These are phyloP conservation scores for Dicrurus megarhynchus DNA, from an alignment of 2,113 vertebrate genomes.

Conservation along the genomic window DNA sequence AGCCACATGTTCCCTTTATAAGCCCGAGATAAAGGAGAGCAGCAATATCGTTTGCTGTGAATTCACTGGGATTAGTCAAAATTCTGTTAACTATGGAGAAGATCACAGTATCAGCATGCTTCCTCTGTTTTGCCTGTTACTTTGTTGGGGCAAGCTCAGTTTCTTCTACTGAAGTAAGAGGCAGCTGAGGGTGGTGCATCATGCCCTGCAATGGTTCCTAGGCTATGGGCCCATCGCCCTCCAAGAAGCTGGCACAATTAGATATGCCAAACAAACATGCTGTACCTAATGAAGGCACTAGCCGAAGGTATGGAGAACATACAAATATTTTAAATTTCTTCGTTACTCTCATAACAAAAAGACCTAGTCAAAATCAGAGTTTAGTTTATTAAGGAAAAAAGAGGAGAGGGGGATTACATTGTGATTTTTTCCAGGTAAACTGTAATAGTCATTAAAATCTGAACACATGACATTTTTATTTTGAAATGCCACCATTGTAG, in stretches of 20 bases:
- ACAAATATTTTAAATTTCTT: background rate
- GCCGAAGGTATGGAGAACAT: background rate
- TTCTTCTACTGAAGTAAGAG: background rate
- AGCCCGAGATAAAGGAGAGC: constrained; percentile 41
- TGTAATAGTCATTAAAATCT: background rate
- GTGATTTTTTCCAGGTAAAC: background rate
- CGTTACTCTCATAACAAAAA: background rate
- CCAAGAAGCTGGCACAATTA: background rate
- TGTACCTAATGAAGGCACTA: background rate
- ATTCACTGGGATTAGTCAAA: background rate
- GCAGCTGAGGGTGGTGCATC: background rate
- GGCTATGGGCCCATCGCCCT: background rate
- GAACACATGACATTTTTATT: background rate
- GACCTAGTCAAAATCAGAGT: background rate
- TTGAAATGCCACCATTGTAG: background rate
- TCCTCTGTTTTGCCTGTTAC: background rate
- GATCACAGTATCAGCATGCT: background rate
- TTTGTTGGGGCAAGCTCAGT: background rate
- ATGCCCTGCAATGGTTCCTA: background rate
- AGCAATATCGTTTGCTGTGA: background rate
- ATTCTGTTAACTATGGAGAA: background rate
- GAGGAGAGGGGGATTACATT: background rate
- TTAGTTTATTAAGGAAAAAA: background rate
- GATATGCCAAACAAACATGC: background rate
- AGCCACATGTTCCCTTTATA: constrained; percentile 55